Conservation (phyloP, 2,113 vertebrate species). For the Myotis davidii region DNA sequence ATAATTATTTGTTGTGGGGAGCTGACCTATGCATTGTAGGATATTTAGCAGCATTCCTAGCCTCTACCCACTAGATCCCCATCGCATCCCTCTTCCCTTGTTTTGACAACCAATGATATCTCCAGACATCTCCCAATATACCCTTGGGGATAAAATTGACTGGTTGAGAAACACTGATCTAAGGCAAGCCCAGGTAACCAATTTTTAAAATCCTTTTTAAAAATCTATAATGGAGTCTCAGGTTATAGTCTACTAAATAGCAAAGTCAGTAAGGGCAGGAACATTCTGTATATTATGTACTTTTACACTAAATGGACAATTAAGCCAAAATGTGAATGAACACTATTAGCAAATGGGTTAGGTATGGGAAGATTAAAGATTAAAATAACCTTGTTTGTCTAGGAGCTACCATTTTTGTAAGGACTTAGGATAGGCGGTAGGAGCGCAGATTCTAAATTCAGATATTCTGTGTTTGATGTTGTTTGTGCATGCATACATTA, state of each 20-base stretch:
- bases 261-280: neutral
- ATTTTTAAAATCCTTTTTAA: neutral
- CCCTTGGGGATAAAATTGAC: neutral
- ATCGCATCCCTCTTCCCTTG: neutral
- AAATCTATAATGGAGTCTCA: neutral
- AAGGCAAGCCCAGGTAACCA: neutral
- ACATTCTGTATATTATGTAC: neutral
- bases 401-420: neutral
- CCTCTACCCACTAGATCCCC: neutral
- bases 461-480: neutral
- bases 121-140: neutral
- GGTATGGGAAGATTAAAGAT: neutral
- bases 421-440: neutral
- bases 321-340: conserved; percentile 10
- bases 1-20: neutral
- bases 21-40: neutral
- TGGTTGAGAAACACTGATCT: neutral
- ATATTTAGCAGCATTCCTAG: neutral
- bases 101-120: neutral
- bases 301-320: neutral
- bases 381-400: neutral
- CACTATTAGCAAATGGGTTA: neutral
- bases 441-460: neutral
- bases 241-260: neutral
- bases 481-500: neutral